Base-by-base conservation (phyloP, 2,888 invertebrate species). In the Cephonodes hylas region DNA sequence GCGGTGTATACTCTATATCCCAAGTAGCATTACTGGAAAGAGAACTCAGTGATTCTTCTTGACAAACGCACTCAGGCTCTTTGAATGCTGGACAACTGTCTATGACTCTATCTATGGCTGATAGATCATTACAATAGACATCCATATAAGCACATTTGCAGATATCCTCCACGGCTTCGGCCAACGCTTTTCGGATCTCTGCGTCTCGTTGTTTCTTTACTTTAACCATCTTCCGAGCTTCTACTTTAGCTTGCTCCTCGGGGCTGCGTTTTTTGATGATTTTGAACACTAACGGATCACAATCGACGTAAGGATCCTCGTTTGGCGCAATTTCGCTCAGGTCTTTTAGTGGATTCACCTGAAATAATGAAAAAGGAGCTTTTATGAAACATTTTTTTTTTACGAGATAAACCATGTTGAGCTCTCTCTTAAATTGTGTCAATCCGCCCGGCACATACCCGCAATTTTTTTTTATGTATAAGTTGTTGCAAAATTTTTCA, bases 1-100 rank as follows among this genome's bases (percentile, higher is more conserved):
- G 95, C 0, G 95, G 95, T 0, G 95, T 95, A 60, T 95, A 95
- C 64, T 95, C 95, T 44, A 95, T 95, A 72, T 95, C 95, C 83
- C 95, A 93, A 62, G 95, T 95, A 1, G 94, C 94, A 64, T 95
- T 95, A 60, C 93, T 93, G 0, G 93, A 93, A 1, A 91, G 66
- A 8, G 91, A 90, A 66, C 91, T 90, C 15, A 91, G 62, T 0
- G 90, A 90, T 68, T 90, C 88, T 15, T 83, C 85, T 48, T 84
- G 72, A 56, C 93, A 92, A 13, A 90, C 62, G 60, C 92, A 93
- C 0, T 84, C 88, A 0, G 91, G 91, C 27, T 90, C 91, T 64
- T 88, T 89, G 42, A 91, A 92, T 0, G 89, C 86, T 38, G 92
- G 91, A 66, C 90, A 91, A 53, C 74, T 85, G 13, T 90, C 91